phyloP scores from a whole-genome alignment of 2,113 vertebrate species.

The Tupaia tana region DNA sequence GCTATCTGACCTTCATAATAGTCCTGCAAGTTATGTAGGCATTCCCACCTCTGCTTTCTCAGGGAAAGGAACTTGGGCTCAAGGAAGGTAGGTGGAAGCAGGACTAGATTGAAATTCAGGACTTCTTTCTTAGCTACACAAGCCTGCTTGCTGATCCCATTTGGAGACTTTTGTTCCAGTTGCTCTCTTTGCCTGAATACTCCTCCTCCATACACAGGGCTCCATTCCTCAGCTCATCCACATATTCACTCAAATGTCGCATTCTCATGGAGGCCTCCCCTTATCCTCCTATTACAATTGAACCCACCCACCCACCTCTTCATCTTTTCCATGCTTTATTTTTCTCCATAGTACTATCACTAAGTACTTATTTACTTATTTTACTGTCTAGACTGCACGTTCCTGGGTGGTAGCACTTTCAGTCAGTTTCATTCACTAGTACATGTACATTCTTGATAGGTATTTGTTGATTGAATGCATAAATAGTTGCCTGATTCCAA shows the following conservation, averaged over 20 bases:
- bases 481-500: not conserved
- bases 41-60: not conserved
- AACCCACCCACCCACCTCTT: not conserved
- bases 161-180: not conserved
- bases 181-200: not conserved
- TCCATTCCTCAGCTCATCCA: not conserved
- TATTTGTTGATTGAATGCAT: not conserved
- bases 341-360: not conserved
- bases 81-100: not conserved
- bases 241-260: not conserved
- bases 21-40: not conserved
- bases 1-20: not conserved
- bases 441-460: not conserved
- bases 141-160: not conserved
- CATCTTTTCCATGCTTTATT: not conserved
- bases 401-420: not conserved
- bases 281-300: not conserved
- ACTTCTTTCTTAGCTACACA: not conserved
- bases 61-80: not conserved
- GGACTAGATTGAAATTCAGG: not conserved
- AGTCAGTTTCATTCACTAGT: not conserved
- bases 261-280: not conserved
- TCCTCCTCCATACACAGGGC: not conserved
- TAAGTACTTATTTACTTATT: not conserved
- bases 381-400: constrained; percentile 8